phyloP scores from a whole-genome alignment of 2,888 invertebrate species.

The Thyatira batis region DNA sequence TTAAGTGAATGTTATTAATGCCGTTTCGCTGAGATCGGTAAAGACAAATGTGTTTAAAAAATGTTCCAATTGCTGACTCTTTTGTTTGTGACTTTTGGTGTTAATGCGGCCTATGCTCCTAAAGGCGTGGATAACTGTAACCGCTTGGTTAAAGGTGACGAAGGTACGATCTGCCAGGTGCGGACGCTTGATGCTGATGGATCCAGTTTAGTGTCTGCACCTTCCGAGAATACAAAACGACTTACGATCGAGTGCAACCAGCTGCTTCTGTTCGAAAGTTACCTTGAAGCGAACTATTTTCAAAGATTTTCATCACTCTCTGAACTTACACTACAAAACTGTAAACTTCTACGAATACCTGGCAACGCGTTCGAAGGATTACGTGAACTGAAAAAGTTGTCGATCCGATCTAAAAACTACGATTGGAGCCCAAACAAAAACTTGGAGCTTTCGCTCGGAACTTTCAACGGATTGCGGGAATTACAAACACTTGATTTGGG shows the following conservation, averaged over 20 bases:
- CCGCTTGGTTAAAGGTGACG: conserved; percentile 70
- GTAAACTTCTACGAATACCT: conserved; percentile 90
- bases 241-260: conserved; percentile 90
- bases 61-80: conserved; percentile 78
- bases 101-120: conserved; percentile 70
- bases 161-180: conserved; percentile 85
- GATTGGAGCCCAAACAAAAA: conserved; percentile 89
- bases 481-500: conserved; percentile 89
- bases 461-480: conserved; percentile 90
- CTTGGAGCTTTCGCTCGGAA: conserved; percentile 87
- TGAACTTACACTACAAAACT: conserved; percentile 88
- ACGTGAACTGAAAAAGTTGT: conserved; percentile 89
- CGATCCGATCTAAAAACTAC: conserved; percentile 89
- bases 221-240: conserved; percentile 87
- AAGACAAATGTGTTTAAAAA: conserved; percentile 75
- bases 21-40: conserved; percentile 40
- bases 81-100: conserved; percentile 79
- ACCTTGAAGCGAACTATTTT: conserved; percentile 87
- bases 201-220: conserved; percentile 83
- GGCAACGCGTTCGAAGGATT: conserved; percentile 91
- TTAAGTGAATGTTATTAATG: conserved; percentile 50
- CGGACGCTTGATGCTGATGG: conserved; percentile 87
- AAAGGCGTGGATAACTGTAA: conserved; percentile 70
- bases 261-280: conserved; percentile 90
- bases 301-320: conserved; percentile 88